Conservation (phyloP, 2,888 invertebrate species). For the Thymelicus lineola region DNA sequence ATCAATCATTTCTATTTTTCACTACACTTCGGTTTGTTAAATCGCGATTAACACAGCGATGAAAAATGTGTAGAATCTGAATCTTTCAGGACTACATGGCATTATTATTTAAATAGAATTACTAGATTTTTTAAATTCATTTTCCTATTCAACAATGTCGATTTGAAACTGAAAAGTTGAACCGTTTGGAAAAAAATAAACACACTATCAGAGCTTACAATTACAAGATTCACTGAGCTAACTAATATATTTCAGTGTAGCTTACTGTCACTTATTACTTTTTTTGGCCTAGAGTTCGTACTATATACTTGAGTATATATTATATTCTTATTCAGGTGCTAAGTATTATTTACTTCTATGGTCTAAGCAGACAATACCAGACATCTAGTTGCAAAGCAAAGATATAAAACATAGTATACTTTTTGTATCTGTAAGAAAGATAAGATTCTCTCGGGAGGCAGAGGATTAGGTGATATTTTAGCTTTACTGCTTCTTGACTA, state of each 20-base stretch:
- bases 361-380: constrained; percentile 74
- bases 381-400: constrained; percentile 79
- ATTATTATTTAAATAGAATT: not conserved
- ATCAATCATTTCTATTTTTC: constrained; percentile 2
- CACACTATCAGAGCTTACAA: not conserved
- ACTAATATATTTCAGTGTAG: not conserved
- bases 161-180: not conserved
- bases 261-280: not conserved
- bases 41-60: not conserved
- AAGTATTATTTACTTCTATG: constrained; percentile 48
- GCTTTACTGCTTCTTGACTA: constrained; percentile 80
- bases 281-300: constrained; percentile 40
- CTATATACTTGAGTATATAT: constrained; percentile 37
- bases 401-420: constrained; percentile 52
- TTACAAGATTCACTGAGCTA: not conserved
- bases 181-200: not conserved
- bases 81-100: not conserved
- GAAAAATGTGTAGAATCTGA: not conserved
- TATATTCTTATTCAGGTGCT: constrained; percentile 52
- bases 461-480: constrained; percentile 81
- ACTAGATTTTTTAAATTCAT: not conserved
- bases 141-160: not conserved
- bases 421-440: constrained; percentile 63
- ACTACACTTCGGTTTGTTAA: not conserved
- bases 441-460: constrained; percentile 66